These are phyloP conservation scores for Enteromius viviparus DNA, from an alignment of 2,797 vertebrate species.

Conservation along the genomic window DNA sequence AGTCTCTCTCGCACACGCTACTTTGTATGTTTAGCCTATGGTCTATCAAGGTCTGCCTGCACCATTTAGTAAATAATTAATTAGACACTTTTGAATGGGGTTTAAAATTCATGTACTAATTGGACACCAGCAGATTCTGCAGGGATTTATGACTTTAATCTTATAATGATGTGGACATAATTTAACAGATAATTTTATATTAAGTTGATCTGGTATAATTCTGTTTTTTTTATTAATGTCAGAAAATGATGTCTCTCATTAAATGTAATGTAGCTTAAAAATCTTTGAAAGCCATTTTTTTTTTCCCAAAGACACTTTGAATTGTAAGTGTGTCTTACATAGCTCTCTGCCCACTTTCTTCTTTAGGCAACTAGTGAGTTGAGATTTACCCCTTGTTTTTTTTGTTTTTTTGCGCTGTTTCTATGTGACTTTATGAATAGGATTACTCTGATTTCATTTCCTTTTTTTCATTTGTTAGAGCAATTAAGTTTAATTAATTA, in stretches of 20 bases:
- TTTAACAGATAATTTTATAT: conserved; percentile 86
- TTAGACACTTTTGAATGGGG: conserved; percentile 83
- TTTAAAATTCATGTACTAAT: conserved; percentile 84
- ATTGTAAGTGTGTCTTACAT: conserved; percentile 78
- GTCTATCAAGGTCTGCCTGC: conserved; percentile 80
- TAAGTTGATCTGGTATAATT: conserved; percentile 85
- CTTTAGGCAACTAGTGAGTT: conserved; percentile 69
- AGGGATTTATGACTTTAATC: conserved; percentile 85
- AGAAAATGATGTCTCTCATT: conserved; percentile 86
- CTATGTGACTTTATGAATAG: conserved; percentile 54
- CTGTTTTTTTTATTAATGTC: conserved; percentile 79
- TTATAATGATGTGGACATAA: conserved; percentile 86
- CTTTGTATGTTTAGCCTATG: conserved; percentile 80
- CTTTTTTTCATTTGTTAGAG: conserved; percentile 31
- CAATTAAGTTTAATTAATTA: conserved; percentile 4
- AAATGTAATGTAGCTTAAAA: conserved; percentile 83
- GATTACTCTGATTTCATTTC: conserved; percentile 71
- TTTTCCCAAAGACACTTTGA: conserved; percentile 72
- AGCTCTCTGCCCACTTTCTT: conserved; percentile 74
- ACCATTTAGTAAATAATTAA: conserved; percentile 86
- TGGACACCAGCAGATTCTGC: conserved; percentile 82
- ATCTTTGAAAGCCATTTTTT: conserved; percentile 73
- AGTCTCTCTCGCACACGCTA: conserved; percentile 62
- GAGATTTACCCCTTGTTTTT: neutral
- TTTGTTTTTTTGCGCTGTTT: conserved; percentile 36